Evolutionary conservation across 2,113 vertebrate genomes (phyloP), one percentile per base, ranked within the genome.

Genomic region (Murina feae): DNA sequence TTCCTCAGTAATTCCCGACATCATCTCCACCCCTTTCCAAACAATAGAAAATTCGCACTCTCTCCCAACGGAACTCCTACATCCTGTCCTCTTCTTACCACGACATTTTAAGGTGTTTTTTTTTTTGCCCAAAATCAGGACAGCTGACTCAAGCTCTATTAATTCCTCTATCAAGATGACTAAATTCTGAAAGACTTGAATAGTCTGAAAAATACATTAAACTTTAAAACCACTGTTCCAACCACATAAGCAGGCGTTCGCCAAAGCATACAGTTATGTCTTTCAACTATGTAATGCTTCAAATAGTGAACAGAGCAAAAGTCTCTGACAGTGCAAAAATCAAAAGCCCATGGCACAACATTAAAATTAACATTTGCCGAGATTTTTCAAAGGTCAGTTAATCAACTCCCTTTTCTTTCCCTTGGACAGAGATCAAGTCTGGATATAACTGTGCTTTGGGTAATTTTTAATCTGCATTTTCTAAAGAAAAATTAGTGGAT

Each of bases 131-230:
- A 0, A 93, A 94, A 92, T 91, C 39, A 82, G 75, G 53, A 93
- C 13, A 42, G 72, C 17, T 35, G 84, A 81, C 55, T 65, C 30
- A 44, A 32, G 42, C 21, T 58, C 85, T 60, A 65, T 88, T 87
- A 93, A 87, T 72, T 85, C 42, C 44, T 90, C 81, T 92, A 87
- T 71, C 68, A 88, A 91, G 72, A 96, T 76, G 81, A 88, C 81
- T 93, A 88, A 30, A 93, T 87, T 53, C 49, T 90, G 5, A 75
- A 87, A 89, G 39, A 75, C 11, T 4, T 39, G 60, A 93, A 85
- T 30, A 84, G 55, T 86, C 72, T 94, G 53, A 97, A 96, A 97
- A 95, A 85, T 92, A 74, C 55, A 91, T 90, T 92, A 88, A 95
- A 91, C 49, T 81, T 87, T 90, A 86, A 96, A 92, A 91, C 90